phyloP scores from a whole-genome alignment of 2,113 vertebrate species.

The Cochlearius cochlearius region DNA sequence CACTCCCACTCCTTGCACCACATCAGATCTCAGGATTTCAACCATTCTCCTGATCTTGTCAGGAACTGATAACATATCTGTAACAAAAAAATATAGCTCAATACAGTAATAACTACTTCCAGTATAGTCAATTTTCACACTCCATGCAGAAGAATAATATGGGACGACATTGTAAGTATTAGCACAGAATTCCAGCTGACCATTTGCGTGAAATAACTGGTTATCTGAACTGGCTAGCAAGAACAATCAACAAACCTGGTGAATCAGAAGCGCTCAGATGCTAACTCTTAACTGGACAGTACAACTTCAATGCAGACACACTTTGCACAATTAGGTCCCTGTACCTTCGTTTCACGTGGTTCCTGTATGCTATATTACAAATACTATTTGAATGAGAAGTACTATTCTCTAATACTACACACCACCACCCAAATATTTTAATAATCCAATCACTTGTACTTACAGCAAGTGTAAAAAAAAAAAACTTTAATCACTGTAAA shows the following conservation, averaged over 20 bases:
- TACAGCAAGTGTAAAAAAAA: neutral
- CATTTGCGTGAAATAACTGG: neutral
- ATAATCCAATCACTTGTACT: neutral
- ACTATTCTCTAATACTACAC: neutral
- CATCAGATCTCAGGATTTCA: constrained; percentile 88
- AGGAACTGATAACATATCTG: constrained; percentile 80
- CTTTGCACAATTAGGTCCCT: too few species aligned
- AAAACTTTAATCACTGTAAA: neutral
- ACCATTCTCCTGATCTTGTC: constrained; percentile 89
- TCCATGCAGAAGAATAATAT: neutral
- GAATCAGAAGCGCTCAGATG: neutral
- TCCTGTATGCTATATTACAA: neutral
- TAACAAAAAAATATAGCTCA: neutral
- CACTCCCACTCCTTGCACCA: constrained; percentile 88
- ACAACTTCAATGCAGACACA: neutral
- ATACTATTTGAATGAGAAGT: neutral
- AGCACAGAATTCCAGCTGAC: neutral
- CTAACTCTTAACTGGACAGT: too few species aligned
- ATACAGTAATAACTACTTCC: neutral
- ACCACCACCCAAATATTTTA: neutral
- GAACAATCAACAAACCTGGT: neutral
- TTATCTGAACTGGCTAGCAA: neutral
- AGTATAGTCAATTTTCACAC: neutral
- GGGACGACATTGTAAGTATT: fast-evolving
- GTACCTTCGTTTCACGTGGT: neutral